These are phyloP conservation scores for Cydia pomonella DNA, from an alignment of 1,140 invertebrate species.

Conservation along the genomic window DNA sequence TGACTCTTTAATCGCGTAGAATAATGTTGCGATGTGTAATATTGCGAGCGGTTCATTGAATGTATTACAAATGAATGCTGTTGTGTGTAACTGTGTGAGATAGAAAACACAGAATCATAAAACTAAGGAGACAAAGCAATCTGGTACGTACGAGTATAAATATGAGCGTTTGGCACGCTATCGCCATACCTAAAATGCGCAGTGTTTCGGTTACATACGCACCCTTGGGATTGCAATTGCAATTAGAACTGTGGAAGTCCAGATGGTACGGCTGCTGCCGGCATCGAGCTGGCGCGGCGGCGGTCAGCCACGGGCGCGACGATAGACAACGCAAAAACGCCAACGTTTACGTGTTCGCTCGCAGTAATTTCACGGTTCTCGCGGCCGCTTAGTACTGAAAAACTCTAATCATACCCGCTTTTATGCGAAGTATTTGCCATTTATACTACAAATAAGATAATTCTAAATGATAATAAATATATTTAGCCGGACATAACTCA, in stretches of 20 bases:
- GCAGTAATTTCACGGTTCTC: constrained; percentile 65
- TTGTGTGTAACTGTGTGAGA: constrained; percentile 2
- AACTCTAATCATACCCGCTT: constrained; percentile 57
- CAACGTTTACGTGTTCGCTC: constrained; percentile 42
- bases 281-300: neutral
- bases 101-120: neutral
- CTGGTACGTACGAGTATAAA: no score
- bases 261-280: neutral
- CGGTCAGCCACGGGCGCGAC: neutral
- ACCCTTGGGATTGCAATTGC: no score
- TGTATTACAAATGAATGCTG: constrained; percentile 40
- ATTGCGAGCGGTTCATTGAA: constrained; percentile 53
- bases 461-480: constrained; percentile 65
- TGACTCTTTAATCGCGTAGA: constrained; percentile 58
- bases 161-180: neutral
- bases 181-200: neutral
- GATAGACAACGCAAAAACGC: constrained; percentile 36
- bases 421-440: constrained; percentile 56
- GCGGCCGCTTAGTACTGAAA: constrained; percentile 57
- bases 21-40: constrained; percentile 50
- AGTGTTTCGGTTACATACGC: no score
- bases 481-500: constrained; percentile 44
- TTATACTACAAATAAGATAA: constrained; percentile 70
- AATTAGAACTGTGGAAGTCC: neutral
- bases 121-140: neutral